phyloP scores from a whole-genome alignment of 92 coral and sea anemone species.

The Parazoanthus swiftii region DNA sequence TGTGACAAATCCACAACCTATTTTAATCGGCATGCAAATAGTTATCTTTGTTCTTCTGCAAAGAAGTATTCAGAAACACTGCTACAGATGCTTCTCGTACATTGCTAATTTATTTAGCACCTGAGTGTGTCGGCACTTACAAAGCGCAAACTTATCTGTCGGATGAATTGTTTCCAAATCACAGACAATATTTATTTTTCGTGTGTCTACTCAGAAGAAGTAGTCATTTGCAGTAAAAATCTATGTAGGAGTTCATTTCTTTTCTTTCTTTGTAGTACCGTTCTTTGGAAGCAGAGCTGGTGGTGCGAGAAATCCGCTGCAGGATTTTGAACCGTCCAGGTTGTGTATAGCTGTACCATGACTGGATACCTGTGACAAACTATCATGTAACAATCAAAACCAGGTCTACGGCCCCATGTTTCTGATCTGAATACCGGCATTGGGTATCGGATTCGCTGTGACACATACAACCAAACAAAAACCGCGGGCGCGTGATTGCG shows the following conservation, averaged over 20 bases:
- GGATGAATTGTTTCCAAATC: constrained; percentile 43
- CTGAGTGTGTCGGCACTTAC: constrained; percentile 42
- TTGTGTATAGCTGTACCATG: constrained; percentile 12
- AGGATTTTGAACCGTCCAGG: constrained; percentile 22
- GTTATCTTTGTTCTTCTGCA: constrained; percentile 16
- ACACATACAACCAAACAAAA: constrained; percentile 30
- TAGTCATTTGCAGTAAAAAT: constrained; percentile 16
- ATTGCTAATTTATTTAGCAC: constrained; percentile 34
- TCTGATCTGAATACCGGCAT: constrained; percentile 17
- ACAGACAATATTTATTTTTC: constrained; percentile 42
- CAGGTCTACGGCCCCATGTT: neutral
- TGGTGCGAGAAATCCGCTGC: neutral
- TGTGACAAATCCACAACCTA: neutral
- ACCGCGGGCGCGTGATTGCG: constrained; percentile 17
- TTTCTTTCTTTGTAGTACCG: neutral
- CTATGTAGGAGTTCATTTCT: neutral
- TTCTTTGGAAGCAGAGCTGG: neutral
- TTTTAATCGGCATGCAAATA: constrained; percentile 5
- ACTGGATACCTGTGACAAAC: neutral
- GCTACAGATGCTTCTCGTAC: constrained; percentile 25
- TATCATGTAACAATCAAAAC: constrained; percentile 40
- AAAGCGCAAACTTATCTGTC: constrained; percentile 39
- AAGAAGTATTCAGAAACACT: neutral
- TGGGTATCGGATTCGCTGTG: constrained; percentile 42
- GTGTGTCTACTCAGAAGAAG: constrained; percentile 29